Evolutionary conservation across 2,797 vertebrate genomes (phyloP).

Genomic region (Platalea minor): DNA sequence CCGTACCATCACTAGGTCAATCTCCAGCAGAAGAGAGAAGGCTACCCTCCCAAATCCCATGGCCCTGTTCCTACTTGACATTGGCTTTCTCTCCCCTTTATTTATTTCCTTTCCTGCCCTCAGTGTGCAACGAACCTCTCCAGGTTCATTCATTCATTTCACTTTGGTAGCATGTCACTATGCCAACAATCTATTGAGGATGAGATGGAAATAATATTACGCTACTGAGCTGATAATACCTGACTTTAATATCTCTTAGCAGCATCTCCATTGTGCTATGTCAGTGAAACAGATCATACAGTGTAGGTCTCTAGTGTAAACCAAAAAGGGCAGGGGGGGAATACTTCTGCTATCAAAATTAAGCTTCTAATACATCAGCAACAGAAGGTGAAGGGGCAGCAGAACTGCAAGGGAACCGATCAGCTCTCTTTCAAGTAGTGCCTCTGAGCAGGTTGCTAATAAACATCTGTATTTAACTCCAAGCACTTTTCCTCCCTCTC

Average conservation of each 20-base stretch:
- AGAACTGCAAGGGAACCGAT: not conserved
- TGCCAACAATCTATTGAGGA: constrained; percentile 12
- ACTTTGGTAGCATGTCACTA: constrained; percentile 45
- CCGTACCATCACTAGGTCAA: not conserved
- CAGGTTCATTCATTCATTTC: constrained; percentile 39
- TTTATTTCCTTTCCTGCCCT: constrained; percentile 26
- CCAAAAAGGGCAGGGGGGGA: not conserved
- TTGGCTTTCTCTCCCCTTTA: not conserved
- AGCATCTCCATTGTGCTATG: constrained; percentile 30
- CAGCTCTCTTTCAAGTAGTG: not conserved
- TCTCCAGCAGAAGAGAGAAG: not conserved
- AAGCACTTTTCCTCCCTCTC: not conserved
- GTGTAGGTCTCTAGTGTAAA: not conserved
- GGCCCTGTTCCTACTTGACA: not conserved
- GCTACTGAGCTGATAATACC: not conserved
- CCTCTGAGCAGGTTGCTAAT: not conserved
- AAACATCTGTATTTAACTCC: constrained; percentile 41
- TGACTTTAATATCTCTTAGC: constrained; percentile 52
- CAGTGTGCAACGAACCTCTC: not conserved
- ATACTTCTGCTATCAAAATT: constrained; percentile 24
- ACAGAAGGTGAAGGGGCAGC: not conserved
- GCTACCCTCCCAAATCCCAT: not conserved
- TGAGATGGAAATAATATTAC: constrained; percentile 56
- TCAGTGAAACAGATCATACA: constrained; percentile 28
- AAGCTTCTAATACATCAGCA: constrained; percentile 6